Evolutionary conservation across 2,113 vertebrate species (phyloP).

Genomic region (Aspidoscelis tigris): DNA sequence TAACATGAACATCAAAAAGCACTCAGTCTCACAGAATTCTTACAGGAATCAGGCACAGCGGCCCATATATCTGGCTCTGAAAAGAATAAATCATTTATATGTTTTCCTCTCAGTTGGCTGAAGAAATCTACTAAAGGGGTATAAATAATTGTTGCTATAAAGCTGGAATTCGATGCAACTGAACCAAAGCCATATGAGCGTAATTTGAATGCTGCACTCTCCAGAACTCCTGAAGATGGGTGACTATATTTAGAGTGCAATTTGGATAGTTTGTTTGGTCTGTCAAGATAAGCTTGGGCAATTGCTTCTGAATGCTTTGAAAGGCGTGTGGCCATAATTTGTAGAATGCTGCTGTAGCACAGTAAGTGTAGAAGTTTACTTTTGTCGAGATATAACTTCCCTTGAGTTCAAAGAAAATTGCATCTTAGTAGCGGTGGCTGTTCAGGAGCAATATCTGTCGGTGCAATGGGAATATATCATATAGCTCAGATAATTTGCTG

Average conservation of each 20-base stretch:
- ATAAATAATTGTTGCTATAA: conserved; percentile 42
- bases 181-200: conserved; percentile 2
- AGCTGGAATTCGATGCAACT: conserved; percentile 35
- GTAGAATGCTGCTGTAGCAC: background rate
- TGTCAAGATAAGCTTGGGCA: background rate
- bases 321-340: background rate
- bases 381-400: background rate
- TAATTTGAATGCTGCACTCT: background rate
- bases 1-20: conserved; percentile 61
- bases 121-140: conserved; percentile 24
- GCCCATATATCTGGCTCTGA: conserved; percentile 13
- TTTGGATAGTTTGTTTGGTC: conserved; percentile 6
- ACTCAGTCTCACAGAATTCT: conserved; percentile 51
- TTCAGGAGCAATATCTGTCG: background rate
- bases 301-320: conserved; percentile 6
- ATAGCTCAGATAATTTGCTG: background rate
- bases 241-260: conserved; percentile 20
- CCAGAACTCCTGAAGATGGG: conserved; percentile 1
- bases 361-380: background rate
- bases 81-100: conserved; percentile 50
- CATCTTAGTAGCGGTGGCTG: background rate
- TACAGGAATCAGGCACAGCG: conserved; percentile 44
- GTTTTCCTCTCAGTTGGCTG: conserved; percentile 26
- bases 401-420: background rate
- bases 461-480: background rate